These are phyloP conservation scores for Miniopterus natalensis DNA, from an alignment of 2,113 vertebrate genomes.

Conservation along the genomic window DNA sequence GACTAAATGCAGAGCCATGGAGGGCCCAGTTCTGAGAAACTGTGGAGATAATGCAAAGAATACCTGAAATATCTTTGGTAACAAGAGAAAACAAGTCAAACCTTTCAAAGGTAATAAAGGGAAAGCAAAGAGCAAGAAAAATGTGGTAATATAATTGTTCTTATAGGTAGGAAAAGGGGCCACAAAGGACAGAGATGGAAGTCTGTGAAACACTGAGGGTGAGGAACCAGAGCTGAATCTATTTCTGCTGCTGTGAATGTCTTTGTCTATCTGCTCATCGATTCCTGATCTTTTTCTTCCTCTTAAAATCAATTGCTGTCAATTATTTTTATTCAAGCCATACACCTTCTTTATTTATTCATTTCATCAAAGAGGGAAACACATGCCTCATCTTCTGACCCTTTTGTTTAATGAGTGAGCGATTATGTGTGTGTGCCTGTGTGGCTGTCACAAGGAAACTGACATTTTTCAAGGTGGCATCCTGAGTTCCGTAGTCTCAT, in stretches of 20 bases:
- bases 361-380: neutral
- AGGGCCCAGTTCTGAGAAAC: neutral
- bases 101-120: neutral
- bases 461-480: neutral
- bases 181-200: rapidly evolving
- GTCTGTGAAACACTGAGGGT: neutral
- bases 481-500: neutral
- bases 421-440: neutral
- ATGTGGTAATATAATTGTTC: neutral
- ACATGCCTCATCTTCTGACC: neutral
- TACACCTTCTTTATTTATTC: neutral
- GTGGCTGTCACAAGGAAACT: neutral
- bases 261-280: neutral
- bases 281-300: neutral
- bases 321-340: neutral
- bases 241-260: neutral
- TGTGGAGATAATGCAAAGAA: neutral
- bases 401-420: neutral
- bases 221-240: neutral
- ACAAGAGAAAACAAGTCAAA: neutral
- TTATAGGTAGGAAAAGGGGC: neutral
- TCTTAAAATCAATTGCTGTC: neutral
- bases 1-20: neutral
- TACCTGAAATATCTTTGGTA: neutral
- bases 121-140: neutral